Conservation (phyloP, 2,113 vertebrate species). For the Mixornis gularis region DNA sequence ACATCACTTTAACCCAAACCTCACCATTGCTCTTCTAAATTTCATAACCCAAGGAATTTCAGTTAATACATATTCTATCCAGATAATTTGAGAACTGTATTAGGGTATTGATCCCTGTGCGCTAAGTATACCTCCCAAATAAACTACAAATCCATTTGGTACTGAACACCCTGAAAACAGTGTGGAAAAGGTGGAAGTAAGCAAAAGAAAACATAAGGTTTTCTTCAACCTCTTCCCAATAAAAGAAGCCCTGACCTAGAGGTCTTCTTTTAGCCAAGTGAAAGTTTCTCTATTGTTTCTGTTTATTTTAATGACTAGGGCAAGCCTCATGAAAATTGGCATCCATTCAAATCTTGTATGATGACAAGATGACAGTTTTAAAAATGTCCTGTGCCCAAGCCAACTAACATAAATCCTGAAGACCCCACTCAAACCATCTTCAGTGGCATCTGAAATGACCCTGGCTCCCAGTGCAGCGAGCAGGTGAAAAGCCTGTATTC, state of each 20-base stretch:
- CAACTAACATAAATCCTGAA: neutral
- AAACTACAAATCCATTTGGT: neutral
- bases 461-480: neutral
- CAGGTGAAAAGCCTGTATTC: neutral
- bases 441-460: neutral
- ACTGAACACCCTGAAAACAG: neutral
- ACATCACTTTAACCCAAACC: neutral
- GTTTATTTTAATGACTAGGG: neutral
- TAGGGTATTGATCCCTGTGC: neutral
- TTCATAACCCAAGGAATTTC: neutral
- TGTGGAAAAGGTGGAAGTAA: neutral
- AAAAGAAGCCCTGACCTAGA: neutral
- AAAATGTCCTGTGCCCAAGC: neutral
- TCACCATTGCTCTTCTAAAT: neutral
- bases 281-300: neutral
- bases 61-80: neutral
- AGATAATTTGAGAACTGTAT: neutral
- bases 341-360: neutral
- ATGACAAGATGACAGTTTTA: neutral
- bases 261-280: neutral
- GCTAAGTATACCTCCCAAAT: neutral
- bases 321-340: neutral
- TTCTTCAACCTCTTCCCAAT: neutral
- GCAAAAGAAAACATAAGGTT: neutral
- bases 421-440: neutral